Percentiles rank a stretch among this genome's conserved stretches.
phyloP scores from a whole-genome alignment of 2,113 vertebrate genomes.

The Siphamia tubifer region DNA sequence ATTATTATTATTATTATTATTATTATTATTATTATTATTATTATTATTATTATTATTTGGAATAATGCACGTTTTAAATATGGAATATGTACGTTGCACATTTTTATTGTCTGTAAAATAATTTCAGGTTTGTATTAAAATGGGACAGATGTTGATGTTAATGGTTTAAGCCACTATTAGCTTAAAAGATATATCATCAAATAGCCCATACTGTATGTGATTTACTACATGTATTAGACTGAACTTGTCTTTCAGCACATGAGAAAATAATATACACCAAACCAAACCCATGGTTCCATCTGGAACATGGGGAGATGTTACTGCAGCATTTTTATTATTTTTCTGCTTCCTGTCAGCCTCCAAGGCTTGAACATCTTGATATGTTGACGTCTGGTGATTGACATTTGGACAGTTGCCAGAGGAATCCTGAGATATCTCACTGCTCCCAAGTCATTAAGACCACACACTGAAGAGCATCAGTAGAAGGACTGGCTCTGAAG shows the following conservation, averaged over 20 bases:
- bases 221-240: not conserved
- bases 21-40: too few relatives aligned
- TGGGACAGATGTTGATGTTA: too few relatives aligned
- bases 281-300: not conserved
- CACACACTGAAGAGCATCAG: conserved; percentile 2
- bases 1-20: too few relatives aligned
- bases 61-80: too few relatives aligned
- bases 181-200: not conserved
- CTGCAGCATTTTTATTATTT: not conserved
- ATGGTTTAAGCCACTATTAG: too few relatives aligned
- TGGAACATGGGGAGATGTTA: not conserved
- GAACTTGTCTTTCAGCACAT: not conserved
- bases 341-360: conserved; percentile 54
- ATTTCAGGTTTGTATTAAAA: too few relatives aligned
- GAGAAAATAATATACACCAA: not conserved
- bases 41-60: too few relatives aligned
- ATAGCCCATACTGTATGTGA: not conserved
- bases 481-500: not conserved
- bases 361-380: not conserved
- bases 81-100: too few relatives aligned
- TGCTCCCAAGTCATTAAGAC: conserved; percentile 18
- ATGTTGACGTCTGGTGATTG: conserved; percentile 45
- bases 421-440: not conserved
- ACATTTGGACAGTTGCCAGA: conserved; percentile 37
- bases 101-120: too few relatives aligned